Evolutionary conservation across 1,140 invertebrate genomes (phyloP).

Genomic region (Heterodera carotae): DNA sequence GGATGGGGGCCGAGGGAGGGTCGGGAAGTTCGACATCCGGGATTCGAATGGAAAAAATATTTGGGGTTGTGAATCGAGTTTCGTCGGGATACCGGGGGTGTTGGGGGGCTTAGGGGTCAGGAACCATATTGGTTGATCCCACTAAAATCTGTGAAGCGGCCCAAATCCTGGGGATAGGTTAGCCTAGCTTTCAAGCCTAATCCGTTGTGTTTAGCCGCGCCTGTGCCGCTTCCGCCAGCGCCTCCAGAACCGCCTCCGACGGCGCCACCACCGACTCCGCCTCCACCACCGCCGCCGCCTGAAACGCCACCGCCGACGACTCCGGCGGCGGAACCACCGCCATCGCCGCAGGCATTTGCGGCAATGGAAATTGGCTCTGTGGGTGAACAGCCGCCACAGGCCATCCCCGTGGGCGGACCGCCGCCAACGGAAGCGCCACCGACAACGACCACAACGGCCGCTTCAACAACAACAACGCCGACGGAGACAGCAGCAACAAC

Average conservation of each 20-base stretch:
- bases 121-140: too few species aligned
- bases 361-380: conserved; percentile 27
- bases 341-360: conserved; percentile 6
- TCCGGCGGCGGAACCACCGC: background rate
- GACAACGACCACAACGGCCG: background rate
- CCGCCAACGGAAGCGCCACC: background rate
- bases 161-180: too few species aligned
- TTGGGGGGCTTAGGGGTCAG: too few species aligned
- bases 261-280: background rate
- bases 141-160: too few species aligned
- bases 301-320: background rate
- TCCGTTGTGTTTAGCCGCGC: background rate
- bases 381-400: conserved; percentile 11
- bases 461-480: background rate
- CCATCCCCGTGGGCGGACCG: background rate
- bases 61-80: too few species aligned
- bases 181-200: background rate
- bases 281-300: background rate
- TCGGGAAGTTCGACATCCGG: too few species aligned
- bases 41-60: too few species aligned
- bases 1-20: too few species aligned
- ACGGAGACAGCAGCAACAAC: conserved; percentile 5
- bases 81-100: too few species aligned
- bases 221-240: conserved; percentile 20
- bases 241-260: conserved; percentile 14